Base-by-base conservation (phyloP, 2,888 invertebrate species). In the Hydriomena furcata region DNA sequence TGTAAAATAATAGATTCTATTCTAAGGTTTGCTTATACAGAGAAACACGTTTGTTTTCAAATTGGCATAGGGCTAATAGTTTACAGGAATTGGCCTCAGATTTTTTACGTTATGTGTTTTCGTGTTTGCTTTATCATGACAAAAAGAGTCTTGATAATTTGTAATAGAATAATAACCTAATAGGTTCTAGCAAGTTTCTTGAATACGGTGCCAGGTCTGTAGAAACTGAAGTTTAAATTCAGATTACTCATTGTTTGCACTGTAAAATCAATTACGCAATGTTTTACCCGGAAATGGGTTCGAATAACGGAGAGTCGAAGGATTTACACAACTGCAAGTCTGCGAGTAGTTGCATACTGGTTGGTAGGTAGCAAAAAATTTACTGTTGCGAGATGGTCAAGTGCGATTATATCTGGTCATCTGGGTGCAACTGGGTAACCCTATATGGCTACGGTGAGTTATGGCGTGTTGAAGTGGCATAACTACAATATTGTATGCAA, bases 381-480 rank as follows among this genome's bases (percentile, higher is more conserved):
- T 48, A 38, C 52, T 52, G 41, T 43, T 46, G 36, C 27, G 31
- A 32, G 52, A 52, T 47, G 47, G 52, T 47, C 52, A 47, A 38
- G 30, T 35, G 20, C 24, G 34, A 52, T 47, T 37, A 43, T 30
- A 24, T 20, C 43, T 24, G 27, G 27, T 23, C 24, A 20, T 40
- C 13, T 43, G 38, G 31, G 46, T 32, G 42, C 42, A 47, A 38
- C 42, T 37, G 34, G 20, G 46, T 41, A 31, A 41, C 40, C 52
- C 17, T 20, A 17, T 25, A 42, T 12, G 41, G 45, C 8, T 27
- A 28, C 25, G 10, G 44, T 27, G 28, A 50, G 24, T 38, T 40
- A 45, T 40, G 32, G 25, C 25, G 30, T 35, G 24, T 36, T 24
- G n/a, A 35, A 25, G 10, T 27, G 30, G 31, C 38, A 13, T 44